Percentiles rank a stretch among this genome's conserved stretches.
Evolutionary conservation across 2,888 invertebrate species (phyloP).

Genomic region (Microplitis manilae): DNA sequence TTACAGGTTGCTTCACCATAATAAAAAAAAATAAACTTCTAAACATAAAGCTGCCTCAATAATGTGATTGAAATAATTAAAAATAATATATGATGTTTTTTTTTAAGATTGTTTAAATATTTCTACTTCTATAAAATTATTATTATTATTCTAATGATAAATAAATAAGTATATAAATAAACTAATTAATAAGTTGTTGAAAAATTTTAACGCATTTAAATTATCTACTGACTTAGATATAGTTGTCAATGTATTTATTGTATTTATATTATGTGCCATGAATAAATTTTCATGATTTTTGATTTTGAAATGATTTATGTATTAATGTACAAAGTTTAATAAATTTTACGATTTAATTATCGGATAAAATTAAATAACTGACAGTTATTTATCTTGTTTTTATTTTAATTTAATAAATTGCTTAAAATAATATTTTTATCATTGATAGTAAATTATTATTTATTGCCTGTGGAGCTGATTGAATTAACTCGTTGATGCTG

Average conservation of each 20-base stretch:
- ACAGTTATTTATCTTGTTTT: neutral
- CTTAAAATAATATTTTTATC: neutral
- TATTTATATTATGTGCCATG: constrained; percentile 28
- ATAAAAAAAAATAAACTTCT: constrained; percentile 12
- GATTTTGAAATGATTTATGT: neutral
- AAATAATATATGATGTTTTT: constrained; percentile 6
- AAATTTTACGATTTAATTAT: neutral
- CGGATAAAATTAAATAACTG: no score
- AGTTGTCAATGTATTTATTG: constrained; percentile 23
- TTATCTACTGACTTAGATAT: neutral
- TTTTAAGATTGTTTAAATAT: neutral
- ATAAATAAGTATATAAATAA: neutral
- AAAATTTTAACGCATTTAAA: neutral
- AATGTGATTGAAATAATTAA: constrained; percentile 20
- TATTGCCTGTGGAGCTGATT: no score
- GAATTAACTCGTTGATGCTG: neutral
- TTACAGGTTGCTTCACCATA: constrained; percentile 64
- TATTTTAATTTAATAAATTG: neutral
- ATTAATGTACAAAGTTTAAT: neutral
- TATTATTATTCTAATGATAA: neutral
- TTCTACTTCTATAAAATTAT: neutral
- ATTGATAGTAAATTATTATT: no score
- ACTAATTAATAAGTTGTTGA: neutral
- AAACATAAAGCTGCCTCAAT: constrained; percentile 17
- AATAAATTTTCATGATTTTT: constrained; percentile 3